A percentile compares a stretch with the other conserved stretches of the same genome.
Evolutionary conservation across 2,113 vertebrate genomes (phyloP).

Genomic region (Heterotis niloticus): DNA sequence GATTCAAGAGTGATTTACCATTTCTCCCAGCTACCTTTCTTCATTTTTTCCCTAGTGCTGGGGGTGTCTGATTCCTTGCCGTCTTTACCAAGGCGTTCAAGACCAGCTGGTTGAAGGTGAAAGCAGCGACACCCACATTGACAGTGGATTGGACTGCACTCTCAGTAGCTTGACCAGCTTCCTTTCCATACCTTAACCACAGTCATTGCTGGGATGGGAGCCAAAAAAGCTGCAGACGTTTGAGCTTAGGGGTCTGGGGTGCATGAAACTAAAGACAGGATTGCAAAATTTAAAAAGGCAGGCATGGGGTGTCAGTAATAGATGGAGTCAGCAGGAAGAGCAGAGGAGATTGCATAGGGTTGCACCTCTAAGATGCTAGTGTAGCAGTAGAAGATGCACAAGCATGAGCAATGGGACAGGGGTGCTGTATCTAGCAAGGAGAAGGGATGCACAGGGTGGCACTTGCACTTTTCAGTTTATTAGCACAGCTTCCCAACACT

Average conservation of each 20-base stretch:
- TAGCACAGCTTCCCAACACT: slow-evolving; percentile 32
- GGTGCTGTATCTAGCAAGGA: not conserved
- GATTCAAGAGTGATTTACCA: too few relatives aligned
- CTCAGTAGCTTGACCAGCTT: slow-evolving; percentile 76
- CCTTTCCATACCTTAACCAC: slow-evolving; percentile 77
- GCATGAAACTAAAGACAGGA: not conserved
- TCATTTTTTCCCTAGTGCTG: slow-evolving; percentile 45
- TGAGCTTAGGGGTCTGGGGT: not conserved
- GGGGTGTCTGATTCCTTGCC: slow-evolving; percentile 68
- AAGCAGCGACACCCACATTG: slow-evolving; percentile 77
- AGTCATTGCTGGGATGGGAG: not conserved
- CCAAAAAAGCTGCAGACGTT: not conserved
- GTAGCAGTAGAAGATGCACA: not conserved
- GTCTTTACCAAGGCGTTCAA: slow-evolving; percentile 77
- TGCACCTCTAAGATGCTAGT: not conserved
- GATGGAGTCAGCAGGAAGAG: too few relatives aligned
- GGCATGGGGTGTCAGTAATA: too few relatives aligned
- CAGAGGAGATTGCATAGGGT: not conserved
- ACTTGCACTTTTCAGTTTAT: slow-evolving; percentile 35
- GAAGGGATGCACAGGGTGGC: not conserved
- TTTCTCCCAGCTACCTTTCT: too few relatives aligned
- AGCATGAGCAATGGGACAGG: too few relatives aligned
- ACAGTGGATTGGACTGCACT: slow-evolving; percentile 73
- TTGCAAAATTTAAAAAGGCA: not conserved
- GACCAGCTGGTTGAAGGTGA: slow-evolving; percentile 80